Evolutionary conservation across 2,113 vertebrate species (phyloP).

Genomic region (Stigmatopora nigra): DNA sequence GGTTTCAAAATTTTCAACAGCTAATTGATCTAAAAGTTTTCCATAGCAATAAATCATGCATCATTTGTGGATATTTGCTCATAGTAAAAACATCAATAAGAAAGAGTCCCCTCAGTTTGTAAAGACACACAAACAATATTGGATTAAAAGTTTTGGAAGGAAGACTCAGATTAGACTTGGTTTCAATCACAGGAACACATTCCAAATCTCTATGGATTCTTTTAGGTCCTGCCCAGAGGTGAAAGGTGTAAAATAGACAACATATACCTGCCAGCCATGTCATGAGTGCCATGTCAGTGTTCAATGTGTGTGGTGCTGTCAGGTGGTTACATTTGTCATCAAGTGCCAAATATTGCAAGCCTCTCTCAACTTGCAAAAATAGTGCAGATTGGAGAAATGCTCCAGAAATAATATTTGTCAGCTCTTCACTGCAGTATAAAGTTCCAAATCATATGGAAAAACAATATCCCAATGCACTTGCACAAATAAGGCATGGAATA

Average conservation of each 20-base stretch:
- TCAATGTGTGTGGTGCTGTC: slow-evolving; percentile 19
- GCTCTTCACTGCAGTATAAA: background rate
- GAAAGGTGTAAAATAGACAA: slow-evolving; percentile 35
- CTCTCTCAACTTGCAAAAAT: background rate
- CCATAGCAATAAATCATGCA: background rate
- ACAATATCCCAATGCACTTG: slow-evolving; percentile 4
- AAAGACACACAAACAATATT: slow-evolving; percentile 1
- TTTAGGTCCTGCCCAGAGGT: slow-evolving; percentile 32
- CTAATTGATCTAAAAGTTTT: too few species aligned
- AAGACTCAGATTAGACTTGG: slow-evolving; percentile 14
- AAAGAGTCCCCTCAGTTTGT: background rate
- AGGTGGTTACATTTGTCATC: slow-evolving; percentile 25
- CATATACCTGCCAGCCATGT: slow-evolving; percentile 46
- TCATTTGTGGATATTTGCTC: background rate
- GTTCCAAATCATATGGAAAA: slow-evolving; percentile 6
- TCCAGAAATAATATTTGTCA: slow-evolving; percentile 9
- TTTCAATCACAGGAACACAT: slow-evolving; percentile 14
- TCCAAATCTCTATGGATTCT: slow-evolving; percentile 28
- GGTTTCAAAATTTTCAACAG: too few species aligned
- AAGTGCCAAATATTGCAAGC: slow-evolving; percentile 11
- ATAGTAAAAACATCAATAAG: background rate
- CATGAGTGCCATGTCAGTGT: slow-evolving; percentile 8
- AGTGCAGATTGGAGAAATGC: background rate
- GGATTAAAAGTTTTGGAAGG: background rate
- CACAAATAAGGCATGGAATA: slow-evolving; percentile 10